phyloP scores from a whole-genome alignment of 2,113 vertebrate genomes.

The Gavialis gangeticus region DNA sequence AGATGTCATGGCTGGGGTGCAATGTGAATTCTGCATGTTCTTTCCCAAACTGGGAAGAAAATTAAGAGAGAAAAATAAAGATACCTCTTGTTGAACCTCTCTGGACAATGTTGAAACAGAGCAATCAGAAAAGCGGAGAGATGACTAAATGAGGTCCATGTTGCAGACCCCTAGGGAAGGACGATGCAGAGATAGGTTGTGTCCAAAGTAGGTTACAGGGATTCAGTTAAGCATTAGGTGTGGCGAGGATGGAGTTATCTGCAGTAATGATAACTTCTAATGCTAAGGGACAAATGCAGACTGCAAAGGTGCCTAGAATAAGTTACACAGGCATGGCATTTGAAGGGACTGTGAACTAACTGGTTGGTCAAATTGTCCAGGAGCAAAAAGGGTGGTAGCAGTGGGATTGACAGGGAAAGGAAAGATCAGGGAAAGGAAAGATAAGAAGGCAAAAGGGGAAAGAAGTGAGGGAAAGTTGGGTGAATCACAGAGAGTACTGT shows the following conservation, averaged over 20 bases:
- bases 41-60: not conserved
- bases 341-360: not conserved
- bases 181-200: not conserved
- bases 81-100: conserved; percentile 6
- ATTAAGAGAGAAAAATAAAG: conserved; percentile 9
- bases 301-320: accelerated
- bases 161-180: not conserved
- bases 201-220: not conserved
- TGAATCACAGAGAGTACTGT: not conserved
- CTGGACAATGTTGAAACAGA: not conserved
- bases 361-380: not conserved
- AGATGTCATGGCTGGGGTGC: not conserved
- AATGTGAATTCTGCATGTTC: not conserved
- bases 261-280: not conserved
- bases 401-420: not conserved
- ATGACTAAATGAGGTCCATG: not conserved
- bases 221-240: not conserved
- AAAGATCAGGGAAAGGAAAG: not conserved
- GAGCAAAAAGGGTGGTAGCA: not conserved
- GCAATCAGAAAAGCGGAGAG: not conserved
- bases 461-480: not conserved
- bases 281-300: not conserved
- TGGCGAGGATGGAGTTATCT: not conserved
- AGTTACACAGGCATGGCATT: not conserved
- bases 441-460: not conserved